Evolutionary conservation across 2,888 invertebrate species (phyloP).

Genomic region (Liodrosophila aerea): DNA sequence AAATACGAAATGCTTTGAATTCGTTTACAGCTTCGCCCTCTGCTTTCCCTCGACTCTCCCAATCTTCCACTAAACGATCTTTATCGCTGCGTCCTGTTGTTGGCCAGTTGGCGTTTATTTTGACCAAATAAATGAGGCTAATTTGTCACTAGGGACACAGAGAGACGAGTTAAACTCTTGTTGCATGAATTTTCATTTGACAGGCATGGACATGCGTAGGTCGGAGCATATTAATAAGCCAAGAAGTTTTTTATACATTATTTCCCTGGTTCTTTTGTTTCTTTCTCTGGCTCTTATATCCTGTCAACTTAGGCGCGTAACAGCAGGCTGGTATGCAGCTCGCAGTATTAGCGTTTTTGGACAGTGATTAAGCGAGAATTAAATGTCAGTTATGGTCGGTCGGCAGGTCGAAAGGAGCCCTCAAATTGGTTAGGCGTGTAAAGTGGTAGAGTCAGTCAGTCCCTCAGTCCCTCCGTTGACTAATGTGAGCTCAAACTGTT

Average conservation of each 20-base stretch:
- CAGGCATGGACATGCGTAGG: slow-evolving; percentile 59
- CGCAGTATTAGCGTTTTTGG: slow-evolving; percentile 57
- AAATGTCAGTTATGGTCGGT: slow-evolving; percentile 66
- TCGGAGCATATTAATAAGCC: slow-evolving; percentile 65
- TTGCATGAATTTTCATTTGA: slow-evolving; percentile 71
- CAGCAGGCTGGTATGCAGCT: slow-evolving; percentile 52
- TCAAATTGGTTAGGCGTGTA: slow-evolving; percentile 42
- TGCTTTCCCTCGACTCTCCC: not conserved
- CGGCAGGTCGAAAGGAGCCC: slow-evolving; percentile 12
- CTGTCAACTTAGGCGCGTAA: slow-evolving; percentile 67
- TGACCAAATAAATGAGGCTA: slow-evolving; percentile 82
- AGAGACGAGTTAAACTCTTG: slow-evolving; percentile 32
- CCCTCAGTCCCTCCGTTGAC: not conserved
- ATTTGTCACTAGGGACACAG: slow-evolving; percentile 77
- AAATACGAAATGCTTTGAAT: slow-evolving; percentile 45
- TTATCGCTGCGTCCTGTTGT: slow-evolving; percentile 73
- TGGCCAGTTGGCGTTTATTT: slow-evolving; percentile 68
- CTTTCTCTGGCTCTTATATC: slow-evolving; percentile 21
- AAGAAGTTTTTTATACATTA: slow-evolving; percentile 22
- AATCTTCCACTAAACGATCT: slow-evolving; percentile 50
- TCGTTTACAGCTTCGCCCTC: slow-evolving; percentile 36
- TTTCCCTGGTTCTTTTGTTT: slow-evolving; percentile 10
- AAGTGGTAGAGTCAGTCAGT: slow-evolving; percentile 32
- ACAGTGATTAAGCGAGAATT: slow-evolving; percentile 77
- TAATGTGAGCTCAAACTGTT: slow-evolving; percentile 22